Evolutionary conservation across 2,888 invertebrate genomes (phyloP).

Genomic region (Galerucella calmariensis): DNA sequence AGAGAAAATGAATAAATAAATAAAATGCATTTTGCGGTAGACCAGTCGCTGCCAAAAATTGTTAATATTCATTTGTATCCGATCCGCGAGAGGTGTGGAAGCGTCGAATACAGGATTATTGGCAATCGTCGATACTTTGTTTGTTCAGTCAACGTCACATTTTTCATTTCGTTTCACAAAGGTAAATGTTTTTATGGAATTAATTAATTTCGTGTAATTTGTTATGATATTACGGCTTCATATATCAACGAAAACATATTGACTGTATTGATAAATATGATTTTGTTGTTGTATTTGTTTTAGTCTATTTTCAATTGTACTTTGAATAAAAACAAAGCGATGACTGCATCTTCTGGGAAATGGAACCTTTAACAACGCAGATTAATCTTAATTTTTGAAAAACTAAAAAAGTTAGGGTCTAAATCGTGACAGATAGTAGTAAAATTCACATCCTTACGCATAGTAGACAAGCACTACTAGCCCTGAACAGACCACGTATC

Average conservation of each 20-base stretch:
- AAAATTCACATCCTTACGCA: too few species aligned
- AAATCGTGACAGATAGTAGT: too few species aligned
- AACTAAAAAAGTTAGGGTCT: too few species aligned
- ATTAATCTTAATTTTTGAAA: too few species aligned
- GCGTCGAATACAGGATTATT: conserved; percentile 64
- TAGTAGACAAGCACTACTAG: too few species aligned
- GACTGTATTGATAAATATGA: conserved; percentile 15
- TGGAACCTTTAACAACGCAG: too few species aligned
- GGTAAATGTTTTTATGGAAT: conserved; percentile 57
- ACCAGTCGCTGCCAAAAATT: conserved; percentile 51
- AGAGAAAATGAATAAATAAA: background rate
- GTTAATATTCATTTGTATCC: conserved; percentile 43
- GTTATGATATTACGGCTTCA: conserved; percentile 34
- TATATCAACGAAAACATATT: conserved; percentile 19
- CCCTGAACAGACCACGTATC: too few species aligned
- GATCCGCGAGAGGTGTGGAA: conserved; percentile 57
- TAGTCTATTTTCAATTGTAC: background rate
- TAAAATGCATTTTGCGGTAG: conserved; percentile 8
- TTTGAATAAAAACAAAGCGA: background rate
- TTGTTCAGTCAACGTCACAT: conserved; percentile 62
- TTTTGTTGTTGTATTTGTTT: conserved; percentile 9
- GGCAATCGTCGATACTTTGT: conserved; percentile 64
- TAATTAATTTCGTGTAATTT: conserved; percentile 46
- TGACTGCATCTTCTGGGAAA: too few species aligned
- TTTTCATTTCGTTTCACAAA: conserved; percentile 61